A percentile compares a stretch with the other conserved stretches of the same genome.
These are phyloP conservation scores for Cololabis saira DNA, from an alignment of 2,113 vertebrate species.

Conservation along the genomic window DNA sequence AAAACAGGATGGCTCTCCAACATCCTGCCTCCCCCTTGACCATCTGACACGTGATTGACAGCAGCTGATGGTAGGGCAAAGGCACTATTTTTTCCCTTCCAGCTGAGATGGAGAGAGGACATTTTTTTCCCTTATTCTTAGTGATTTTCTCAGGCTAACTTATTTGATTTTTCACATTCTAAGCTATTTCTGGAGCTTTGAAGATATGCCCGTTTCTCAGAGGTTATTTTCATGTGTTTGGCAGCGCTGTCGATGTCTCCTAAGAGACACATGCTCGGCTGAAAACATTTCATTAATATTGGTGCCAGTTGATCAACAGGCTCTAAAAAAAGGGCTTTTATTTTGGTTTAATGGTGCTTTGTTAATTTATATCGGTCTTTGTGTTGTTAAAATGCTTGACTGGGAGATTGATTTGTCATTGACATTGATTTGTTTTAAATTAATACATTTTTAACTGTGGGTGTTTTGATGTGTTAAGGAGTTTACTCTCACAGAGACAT, in stretches of 20 bases:
- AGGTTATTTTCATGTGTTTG: background rate
- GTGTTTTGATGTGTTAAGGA: no score
- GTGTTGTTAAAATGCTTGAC: no score
- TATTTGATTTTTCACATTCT: constrained; percentile 22
- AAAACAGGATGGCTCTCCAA: constrained; percentile 32
- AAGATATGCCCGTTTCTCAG: background rate
- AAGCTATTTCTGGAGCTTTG: constrained; percentile 26
- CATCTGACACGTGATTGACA: constrained; percentile 56
- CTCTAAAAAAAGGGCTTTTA: background rate
- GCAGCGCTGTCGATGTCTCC: background rate
- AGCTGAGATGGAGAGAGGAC: constrained; percentile 8
- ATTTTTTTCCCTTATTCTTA: constrained; percentile 22
- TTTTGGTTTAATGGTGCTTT: no score
- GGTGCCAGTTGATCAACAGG: background rate
- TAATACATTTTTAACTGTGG: no score
- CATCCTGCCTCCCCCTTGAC: constrained; percentile 26
- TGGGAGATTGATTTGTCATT: no score
- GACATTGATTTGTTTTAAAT: no score
- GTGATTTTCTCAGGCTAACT: constrained; percentile 23
- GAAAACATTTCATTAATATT: background rate
- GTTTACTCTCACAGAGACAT: no score
- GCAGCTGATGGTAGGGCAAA: constrained; percentile 14
- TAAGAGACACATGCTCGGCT: background rate
- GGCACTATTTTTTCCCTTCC: constrained; percentile 19
- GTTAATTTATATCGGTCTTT: no score